Evolutionary conservation across 2,888 invertebrate genomes (phyloP), one percentile per base, ranked within the genome.

Genomic region (Leptinotarsa tumamoca): DNA sequence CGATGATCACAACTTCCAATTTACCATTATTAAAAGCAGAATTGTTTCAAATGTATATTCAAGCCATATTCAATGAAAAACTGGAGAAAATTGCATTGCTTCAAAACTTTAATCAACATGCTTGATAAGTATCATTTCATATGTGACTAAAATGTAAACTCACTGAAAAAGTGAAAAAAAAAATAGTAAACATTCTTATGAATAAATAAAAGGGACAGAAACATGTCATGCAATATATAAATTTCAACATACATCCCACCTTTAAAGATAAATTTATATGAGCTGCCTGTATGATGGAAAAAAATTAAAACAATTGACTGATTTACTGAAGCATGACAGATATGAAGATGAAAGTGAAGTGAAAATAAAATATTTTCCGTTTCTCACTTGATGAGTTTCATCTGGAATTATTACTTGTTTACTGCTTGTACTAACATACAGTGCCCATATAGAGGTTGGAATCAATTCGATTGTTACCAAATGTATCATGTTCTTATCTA

Each of bases 241-340:
- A 76, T 74, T 27, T 76, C 52, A 79, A 77, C 79, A 80, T 79
- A 82, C 78, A 84, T 84, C 88, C 87, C 87, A 88, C 88, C 88
- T 88, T 87, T 87, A 86, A 86, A 86, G 79, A 87, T 82, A 87
- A 87, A 87, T 84, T 84, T 84, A 85, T 84, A 85, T 87, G 86
- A 87, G 86, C 86, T 86, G 87, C 88, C 88, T 87, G 87, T 84
- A 84, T 84, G 86, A 84, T 81, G 82, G 82, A 85, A 86, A 84
- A 83, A 83, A 84, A 84, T 83, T 80, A 79, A 82, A 84, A 86
- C 86, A 86, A 84, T 85, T 83, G 85, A 84, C 85, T 85, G 83
- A 81, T 82, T 78, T 75, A 77, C 76, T 79, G 75, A 78, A 75
- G 50, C 73, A 78, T 72, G 68, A 68, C 33, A 23, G 3, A 54